These are phyloP conservation scores for Virgularia gustaviana DNA, from an alignment of 92 coral and sea anemone genomes.

Conservation along the genomic window DNA sequence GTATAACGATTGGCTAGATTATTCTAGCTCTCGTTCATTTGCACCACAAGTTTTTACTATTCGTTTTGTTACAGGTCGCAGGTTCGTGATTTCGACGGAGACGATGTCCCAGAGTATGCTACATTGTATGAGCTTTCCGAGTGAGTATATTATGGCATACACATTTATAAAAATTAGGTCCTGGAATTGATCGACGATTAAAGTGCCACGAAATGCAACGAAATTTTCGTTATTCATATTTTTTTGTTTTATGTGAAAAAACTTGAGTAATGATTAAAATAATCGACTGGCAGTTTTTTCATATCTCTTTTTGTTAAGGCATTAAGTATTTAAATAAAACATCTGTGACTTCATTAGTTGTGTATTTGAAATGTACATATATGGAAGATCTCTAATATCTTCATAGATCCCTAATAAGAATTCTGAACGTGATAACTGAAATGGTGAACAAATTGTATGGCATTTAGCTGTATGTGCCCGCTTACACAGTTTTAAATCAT, in stretches of 20 bases:
- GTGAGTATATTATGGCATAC: constrained; percentile 26
- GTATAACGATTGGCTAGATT: too few relatives aligned
- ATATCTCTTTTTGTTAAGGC: not conserved
- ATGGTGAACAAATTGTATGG: too few relatives aligned
- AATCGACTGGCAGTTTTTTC: too few relatives aligned
- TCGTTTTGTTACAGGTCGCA: constrained; percentile 42
- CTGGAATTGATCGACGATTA: not conserved
- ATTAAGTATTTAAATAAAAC: not conserved
- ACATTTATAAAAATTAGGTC: not conserved
- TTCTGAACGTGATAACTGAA: too few relatives aligned
- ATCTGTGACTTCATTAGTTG: too few relatives aligned
- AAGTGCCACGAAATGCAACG: not conserved
- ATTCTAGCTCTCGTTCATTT: too few relatives aligned
- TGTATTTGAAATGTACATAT: too few relatives aligned
- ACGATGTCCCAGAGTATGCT: constrained; percentile 58
- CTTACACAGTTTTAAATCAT: too few relatives aligned
- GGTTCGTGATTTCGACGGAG: constrained; percentile 71
- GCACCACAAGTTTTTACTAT: too few relatives aligned
- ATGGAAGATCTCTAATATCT: not conserved
- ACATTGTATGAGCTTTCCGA: constrained; percentile 69
- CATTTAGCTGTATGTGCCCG: too few relatives aligned
- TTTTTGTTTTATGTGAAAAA: not conserved
- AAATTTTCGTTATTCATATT: not conserved
- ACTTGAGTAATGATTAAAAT: too few relatives aligned
- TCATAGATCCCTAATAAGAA: too few relatives aligned